Evolutionary conservation across 2,888 invertebrate species (phyloP).

Genomic region (Penaeus monodon): DNA sequence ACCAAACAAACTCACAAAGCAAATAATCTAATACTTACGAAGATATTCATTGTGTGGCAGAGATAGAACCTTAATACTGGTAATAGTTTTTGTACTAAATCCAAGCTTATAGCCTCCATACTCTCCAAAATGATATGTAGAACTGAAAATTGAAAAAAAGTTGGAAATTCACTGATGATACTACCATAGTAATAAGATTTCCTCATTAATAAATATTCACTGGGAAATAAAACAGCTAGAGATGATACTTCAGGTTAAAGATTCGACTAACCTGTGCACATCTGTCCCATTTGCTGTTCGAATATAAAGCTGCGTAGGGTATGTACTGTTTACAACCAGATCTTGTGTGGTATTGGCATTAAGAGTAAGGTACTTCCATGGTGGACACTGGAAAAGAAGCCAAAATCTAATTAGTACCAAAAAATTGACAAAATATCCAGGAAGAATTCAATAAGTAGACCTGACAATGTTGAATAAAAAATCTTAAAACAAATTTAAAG

Average conservation of each 20-base stretch:
- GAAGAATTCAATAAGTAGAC: too few species aligned
- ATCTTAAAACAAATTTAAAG: too few species aligned
- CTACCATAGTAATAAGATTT: background rate
- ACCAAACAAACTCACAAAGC: background rate
- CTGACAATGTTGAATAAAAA: too few species aligned
- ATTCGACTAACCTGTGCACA: conserved; percentile 20
- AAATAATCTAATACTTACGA: conserved; percentile 21
- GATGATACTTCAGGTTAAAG: too few species aligned
- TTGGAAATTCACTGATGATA: background rate
- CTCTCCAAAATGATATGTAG: conserved; percentile 45
- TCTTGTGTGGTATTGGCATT: conserved; percentile 12
- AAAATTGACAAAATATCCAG: background rate
- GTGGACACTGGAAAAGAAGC: conserved; percentile 39
- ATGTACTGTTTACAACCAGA: conserved; percentile 54
- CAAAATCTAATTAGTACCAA: background rate
- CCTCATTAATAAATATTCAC: too few species aligned
- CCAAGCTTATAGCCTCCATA: conserved; percentile 43
- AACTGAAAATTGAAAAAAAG: conserved; percentile 15
- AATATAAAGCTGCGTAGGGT: conserved; percentile 39
- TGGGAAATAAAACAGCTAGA: too few species aligned
- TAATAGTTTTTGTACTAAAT: background rate
- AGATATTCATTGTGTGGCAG: conserved; percentile 16
- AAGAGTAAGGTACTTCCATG: conserved; percentile 37
- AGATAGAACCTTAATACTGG: background rate
- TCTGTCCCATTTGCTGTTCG: background rate